Percentiles rank a stretch among this genome's conserved stretches.
Evolutionary conservation across 2,113 vertebrate species (phyloP).

Genomic region (Centropus unirufus): DNA sequence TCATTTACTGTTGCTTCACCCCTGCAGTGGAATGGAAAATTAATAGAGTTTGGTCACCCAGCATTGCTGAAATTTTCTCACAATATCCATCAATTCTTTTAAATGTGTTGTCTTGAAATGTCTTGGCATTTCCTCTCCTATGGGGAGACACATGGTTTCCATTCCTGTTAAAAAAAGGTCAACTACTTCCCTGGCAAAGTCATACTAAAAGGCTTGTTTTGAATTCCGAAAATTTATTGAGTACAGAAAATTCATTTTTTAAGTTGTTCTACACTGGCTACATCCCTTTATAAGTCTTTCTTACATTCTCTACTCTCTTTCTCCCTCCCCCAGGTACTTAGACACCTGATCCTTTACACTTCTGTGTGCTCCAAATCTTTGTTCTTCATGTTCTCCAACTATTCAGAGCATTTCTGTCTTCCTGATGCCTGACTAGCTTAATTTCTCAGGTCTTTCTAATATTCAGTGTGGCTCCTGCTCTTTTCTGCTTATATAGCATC

Average conservation of each 20-base stretch:
- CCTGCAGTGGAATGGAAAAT: background rate
- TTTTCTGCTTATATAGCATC: background rate
- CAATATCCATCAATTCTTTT: background rate
- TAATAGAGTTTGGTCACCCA: background rate
- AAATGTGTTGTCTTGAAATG: background rate
- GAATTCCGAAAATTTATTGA: background rate
- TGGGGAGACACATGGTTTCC: background rate
- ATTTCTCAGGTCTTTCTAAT: background rate
- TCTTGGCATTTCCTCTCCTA: background rate
- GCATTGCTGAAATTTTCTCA: background rate
- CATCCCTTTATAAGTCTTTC: background rate
- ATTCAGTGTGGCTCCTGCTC: background rate
- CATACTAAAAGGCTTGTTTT: background rate
- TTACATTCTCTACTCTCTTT: background rate
- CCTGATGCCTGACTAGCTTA: background rate
- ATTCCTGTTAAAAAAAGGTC: background rate
- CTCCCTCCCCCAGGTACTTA: background rate
- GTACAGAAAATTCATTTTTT: background rate
- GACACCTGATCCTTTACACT: background rate
- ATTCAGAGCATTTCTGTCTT: background rate
- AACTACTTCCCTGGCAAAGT: background rate
- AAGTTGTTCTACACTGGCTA: background rate
- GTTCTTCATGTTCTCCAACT: background rate
- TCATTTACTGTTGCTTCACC: background rate
- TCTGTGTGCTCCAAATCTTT: background rate